Evolutionary conservation across 2,888 invertebrate species (phyloP).

Genomic region (Tridacna gigas): DNA sequence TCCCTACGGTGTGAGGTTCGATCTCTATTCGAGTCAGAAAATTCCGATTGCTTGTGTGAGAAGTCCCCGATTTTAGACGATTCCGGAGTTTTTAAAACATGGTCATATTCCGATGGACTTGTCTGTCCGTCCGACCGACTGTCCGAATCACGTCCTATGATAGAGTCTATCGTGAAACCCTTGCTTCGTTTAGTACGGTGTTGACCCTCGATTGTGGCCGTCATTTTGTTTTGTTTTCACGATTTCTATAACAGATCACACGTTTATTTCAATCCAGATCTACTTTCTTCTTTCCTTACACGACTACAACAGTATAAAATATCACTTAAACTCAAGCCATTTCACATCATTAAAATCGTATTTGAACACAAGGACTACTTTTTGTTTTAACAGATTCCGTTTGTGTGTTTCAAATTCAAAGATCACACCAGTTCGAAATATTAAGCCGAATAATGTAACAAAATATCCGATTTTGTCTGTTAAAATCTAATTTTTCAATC

Average conservation of each 20-base stretch:
- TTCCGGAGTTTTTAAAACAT: constrained; percentile 21
- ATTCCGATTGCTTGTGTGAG: background rate
- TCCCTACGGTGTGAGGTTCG: constrained; percentile 14
- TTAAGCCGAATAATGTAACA: constrained; percentile 56
- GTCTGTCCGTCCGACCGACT: constrained; percentile 57
- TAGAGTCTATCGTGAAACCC: constrained; percentile 72
- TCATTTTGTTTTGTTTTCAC: constrained; percentile 38
- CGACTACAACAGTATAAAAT: background rate
- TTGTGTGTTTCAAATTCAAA: background rate
- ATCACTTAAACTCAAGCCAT: constrained; percentile 10
- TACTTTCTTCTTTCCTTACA: constrained; percentile 5
- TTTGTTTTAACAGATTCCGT: constrained; percentile 26
- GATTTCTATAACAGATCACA: too few species aligned
- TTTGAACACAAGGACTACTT: constrained; percentile 6
- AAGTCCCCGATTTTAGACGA: background rate
- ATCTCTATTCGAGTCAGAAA: background rate
- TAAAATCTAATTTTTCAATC: constrained; percentile 58
- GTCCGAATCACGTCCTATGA: constrained; percentile 69
- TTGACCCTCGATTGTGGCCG: constrained; percentile 49
- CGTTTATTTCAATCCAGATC: background rate
- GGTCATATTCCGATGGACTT: constrained; percentile 35
- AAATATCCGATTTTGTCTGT: constrained; percentile 61
- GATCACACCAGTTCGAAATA: constrained; percentile 28
- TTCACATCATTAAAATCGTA: constrained; percentile 22
- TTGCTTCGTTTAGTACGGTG: constrained; percentile 47